Conservation (phyloP, 23 tunicate species). For the Oikopleura albicans region DNA sequence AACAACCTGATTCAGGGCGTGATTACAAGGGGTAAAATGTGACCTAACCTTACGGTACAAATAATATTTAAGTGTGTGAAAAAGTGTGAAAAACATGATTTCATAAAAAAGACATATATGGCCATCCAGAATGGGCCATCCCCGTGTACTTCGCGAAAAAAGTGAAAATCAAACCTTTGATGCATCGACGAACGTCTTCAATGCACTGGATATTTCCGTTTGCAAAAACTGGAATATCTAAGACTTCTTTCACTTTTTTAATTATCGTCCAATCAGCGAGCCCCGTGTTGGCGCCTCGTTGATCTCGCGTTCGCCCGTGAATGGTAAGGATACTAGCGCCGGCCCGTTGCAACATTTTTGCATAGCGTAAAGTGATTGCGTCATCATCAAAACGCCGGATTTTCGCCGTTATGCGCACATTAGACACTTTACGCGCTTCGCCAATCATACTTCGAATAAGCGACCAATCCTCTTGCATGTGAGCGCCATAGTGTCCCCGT, state of each 20-base stretch:
- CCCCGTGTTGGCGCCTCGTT: conserved; percentile 77
- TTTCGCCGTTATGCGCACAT: neutral
- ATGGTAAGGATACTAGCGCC: conserved; percentile 74
- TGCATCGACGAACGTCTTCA: conserved; percentile 32
- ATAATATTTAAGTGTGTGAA: too few species aligned
- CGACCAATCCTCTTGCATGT: conserved; percentile 56
- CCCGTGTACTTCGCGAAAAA: neutral
- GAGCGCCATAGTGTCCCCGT: conserved; percentile 87
- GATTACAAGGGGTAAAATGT: too few species aligned
- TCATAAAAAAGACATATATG: neutral
- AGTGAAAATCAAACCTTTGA: too few species aligned
- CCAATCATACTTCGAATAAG: conserved; percentile 35
- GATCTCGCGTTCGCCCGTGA: conserved; percentile 86
- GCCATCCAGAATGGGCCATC: neutral
- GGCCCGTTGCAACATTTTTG: conserved; percentile 53
- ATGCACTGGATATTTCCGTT: conserved; percentile 85
- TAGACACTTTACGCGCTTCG: neutral
- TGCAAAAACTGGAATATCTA: conserved; percentile 65
- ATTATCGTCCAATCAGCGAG: conserved; percentile 67
- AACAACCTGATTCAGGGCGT: too few species aligned
- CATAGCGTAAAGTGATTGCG: conserved; percentile 22
- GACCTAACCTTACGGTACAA: too few species aligned
- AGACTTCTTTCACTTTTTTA: conserved; percentile 55
- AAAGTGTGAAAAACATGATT: neutral
- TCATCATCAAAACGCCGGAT: neutral